Evolutionary conservation across 1,140 invertebrate genomes (phyloP), one percentile per base, ranked within the genome.

Genomic region (Tetragonula clypearis): DNA sequence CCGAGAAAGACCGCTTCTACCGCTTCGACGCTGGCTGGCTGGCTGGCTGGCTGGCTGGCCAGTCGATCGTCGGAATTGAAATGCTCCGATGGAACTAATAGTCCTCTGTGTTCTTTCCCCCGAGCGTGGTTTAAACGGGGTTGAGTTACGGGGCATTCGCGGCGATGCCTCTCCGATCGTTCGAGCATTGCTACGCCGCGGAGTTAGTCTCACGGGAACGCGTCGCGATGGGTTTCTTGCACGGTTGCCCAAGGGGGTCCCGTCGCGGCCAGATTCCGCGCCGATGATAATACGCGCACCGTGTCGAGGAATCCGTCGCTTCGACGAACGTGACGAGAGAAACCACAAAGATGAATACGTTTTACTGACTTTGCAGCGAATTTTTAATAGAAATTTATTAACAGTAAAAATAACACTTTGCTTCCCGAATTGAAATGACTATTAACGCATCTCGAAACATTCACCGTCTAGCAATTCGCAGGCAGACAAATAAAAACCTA

Each of bases 11-110:
- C 49, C 23, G n/a, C 55, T 3, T 76, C 74, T n/a, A 11, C 41
- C 1, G 60, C 41, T 41, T 6, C 41, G 6, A 41, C 41, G n/a
- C n/a, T n/a, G n/a, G n/a, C n/a, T n/a, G n/a, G 6, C 41, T 41
- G 41, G 41, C 41, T 41, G 41, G 41, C 41, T 14, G 60, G 60
- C 11, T 21, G 1, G 53, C 12, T 35, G 17, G 26, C 19, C 21
- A 4, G 30, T 23, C 69, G 71, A 60, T 66, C 74, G 41, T 49
- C n/a, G 86, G 75, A 87, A 87, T 88, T 88, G 79, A 85, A 88
- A 88, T 85, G 87, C 82, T 85, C 79, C 69, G 71, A 76, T 76
- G 79, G 68, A 88, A 79, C 83, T 86, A 79, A 72, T 79, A 65
- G 78, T 82, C 75, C 71, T 81, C 62, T 58, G 78, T 65, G 78